Base-by-base conservation (phyloP, 2,888 invertebrate genomes). In the Lasioglossum zephyrum region DNA sequence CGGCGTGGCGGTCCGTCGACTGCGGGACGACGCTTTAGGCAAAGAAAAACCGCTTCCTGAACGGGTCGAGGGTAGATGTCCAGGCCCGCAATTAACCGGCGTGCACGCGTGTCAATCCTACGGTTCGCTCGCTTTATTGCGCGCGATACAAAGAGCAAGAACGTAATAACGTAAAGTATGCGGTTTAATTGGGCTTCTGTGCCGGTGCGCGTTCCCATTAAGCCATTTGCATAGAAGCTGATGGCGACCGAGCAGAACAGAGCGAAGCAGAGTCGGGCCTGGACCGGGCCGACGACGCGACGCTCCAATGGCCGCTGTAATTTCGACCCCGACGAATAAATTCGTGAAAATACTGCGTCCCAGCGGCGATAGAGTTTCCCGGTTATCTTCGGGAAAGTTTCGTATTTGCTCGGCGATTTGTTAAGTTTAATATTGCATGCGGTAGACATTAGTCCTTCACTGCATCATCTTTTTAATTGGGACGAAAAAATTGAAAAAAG, bases 101-200 rank as follows among this genome's bases (percentile, higher is more conserved):
- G 73, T 18, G 22, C 60, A n/a, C 74, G 82, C 72, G 69, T 69
- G 79, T 79, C 82, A 60, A 82, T 85, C 72, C 66, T 74, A 70
- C 5, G 26, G 41, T 47, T 18, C 49, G 36, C 49, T 53, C 73
- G 63, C 72, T 75, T 79, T 82, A 75, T 79, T 39, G 70, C 75
- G 22, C 82, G 73, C 73, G 82, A 77, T 53, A 84, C 82, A 77
- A 82, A 84, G 41, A 73, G 75, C 78, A 72, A 69, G 69, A 69
- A 49, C 53, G 73, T 77, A 84, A 83, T 76, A 83, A 82, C 69
- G 82, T 73, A 82, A 84, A 84, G 81, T 83, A 75, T 83, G 72
- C 82, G 49, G 81, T 83, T 83, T 75, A 75, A 83, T 83, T 83
- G 81, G 75, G 81, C 72, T 72, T 75, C 72, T 83, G 75, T 49